phyloP scores from a whole-genome alignment of 2,888 invertebrate genomes.

The Melieria crassipennis region DNA sequence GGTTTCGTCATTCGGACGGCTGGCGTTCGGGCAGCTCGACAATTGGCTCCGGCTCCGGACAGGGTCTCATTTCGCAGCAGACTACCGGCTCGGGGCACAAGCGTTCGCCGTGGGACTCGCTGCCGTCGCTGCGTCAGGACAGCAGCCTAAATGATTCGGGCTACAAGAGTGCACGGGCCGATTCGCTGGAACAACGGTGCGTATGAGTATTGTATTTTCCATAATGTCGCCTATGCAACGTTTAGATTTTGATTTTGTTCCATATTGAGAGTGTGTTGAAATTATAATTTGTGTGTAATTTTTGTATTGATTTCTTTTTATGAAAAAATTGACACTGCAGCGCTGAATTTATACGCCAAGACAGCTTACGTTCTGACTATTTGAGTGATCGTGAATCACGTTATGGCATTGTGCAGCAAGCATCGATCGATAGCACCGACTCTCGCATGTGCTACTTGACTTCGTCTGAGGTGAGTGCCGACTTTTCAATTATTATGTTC shows the following conservation, averaged over 20 bases:
- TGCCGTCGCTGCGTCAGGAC: constrained; percentile 85
- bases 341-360: constrained; percentile 87
- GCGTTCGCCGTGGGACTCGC: constrained; percentile 87
- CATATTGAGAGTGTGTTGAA: too few species aligned
- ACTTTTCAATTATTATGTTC: background rate
- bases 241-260: too few species aligned
- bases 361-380: constrained; percentile 89
- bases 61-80: constrained; percentile 67
- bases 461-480: constrained; percentile 89
- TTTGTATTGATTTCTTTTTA: background rate
- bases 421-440: constrained; percentile 93
- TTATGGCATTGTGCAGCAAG: constrained; percentile 91
- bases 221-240: too few species aligned
- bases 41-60: constrained; percentile 71
- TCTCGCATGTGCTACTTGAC: constrained; percentile 93
- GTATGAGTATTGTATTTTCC: background rate
- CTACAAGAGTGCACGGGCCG: constrained; percentile 85
- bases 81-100: constrained; percentile 70
- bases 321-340: constrained; percentile 65
- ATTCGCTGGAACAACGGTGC: constrained; percentile 87
- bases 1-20: constrained; percentile 91
- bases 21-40: constrained; percentile 83
- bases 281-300: too few species aligned
- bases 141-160: constrained; percentile 88
- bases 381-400: constrained; percentile 89